phyloP scores from a whole-genome alignment of 2,797 vertebrate species.

The Tolypeutes matacus region DNA sequence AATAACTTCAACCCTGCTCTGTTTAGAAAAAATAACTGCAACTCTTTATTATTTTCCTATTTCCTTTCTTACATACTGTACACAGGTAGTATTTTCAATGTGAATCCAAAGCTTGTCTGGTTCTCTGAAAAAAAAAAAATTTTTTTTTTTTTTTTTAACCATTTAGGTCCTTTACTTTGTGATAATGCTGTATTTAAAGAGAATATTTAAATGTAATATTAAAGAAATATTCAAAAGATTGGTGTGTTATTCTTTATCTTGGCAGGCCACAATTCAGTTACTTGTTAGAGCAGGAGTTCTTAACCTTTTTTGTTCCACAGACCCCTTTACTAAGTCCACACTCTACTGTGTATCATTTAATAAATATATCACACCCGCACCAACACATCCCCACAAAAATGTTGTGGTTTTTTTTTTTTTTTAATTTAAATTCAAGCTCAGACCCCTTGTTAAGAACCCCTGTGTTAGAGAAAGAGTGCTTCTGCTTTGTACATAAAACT shows the following conservation, averaged over 20 bases:
- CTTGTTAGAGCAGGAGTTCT: slow-evolving; percentile 62
- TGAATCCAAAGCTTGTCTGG: slow-evolving; percentile 87
- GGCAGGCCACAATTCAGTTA: slow-evolving; percentile 25
- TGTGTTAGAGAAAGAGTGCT: slow-evolving; percentile 59
- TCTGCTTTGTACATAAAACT: slow-evolving; percentile 26
- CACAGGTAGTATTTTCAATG: slow-evolving; percentile 83
- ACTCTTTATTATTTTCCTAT: slow-evolving; percentile 10
- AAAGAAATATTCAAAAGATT: slow-evolving; percentile 83
- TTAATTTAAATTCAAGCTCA: too few relatives aligned
- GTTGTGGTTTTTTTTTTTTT: too few relatives aligned
- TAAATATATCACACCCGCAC: too few relatives aligned
- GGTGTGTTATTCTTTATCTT: slow-evolving; percentile 60
- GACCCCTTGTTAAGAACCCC: too few relatives aligned
- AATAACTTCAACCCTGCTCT: slow-evolving; percentile 48
- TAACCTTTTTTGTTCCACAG: background rate
- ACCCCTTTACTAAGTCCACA: too few relatives aligned
- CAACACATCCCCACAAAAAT: too few relatives aligned
- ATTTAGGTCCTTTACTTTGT: slow-evolving; percentile 84
- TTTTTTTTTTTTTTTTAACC: slow-evolving; percentile 63
- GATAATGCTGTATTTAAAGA: slow-evolving; percentile 87
- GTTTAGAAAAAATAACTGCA: slow-evolving; percentile 59
- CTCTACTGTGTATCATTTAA: too few relatives aligned
- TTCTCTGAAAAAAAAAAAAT: slow-evolving; percentile 67
- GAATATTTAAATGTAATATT: slow-evolving; percentile 88
- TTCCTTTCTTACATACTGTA: slow-evolving; percentile 76